Percentiles rank a stretch among this genome's conserved stretches.
Conservation (phyloP, 2,113 vertebrate species). For the Serilophus lunatus region DNA sequence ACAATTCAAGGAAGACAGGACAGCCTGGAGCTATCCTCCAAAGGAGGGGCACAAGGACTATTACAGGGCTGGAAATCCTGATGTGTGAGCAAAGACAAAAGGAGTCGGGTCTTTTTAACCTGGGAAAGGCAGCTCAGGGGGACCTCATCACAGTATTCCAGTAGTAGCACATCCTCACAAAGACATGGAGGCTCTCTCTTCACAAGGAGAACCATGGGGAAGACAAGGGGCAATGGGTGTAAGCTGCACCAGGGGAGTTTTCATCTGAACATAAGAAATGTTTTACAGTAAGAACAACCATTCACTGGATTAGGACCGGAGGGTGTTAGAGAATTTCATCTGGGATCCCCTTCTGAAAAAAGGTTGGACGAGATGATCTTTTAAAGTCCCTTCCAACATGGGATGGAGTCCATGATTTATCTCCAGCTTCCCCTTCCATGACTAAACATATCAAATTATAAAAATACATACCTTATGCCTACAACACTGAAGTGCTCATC, state of each 20-base stretch:
- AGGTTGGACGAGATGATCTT: background rate
- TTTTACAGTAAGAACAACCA: background rate
- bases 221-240: accelerated
- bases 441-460: background rate
- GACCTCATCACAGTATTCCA: background rate
- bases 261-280: background rate
- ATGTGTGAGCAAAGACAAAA: background rate
- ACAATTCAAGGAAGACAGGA: background rate
- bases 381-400: accelerated
- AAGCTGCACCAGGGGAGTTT: background rate
- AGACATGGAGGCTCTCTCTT: background rate
- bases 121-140: background rate
- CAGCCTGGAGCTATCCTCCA: background rate
- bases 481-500: background rate
- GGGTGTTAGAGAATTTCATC: background rate
- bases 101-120: background rate
- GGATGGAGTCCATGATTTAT: background rate
- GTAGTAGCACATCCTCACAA: background rate
- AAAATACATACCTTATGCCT: background rate
- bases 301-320: background rate
- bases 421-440: background rate
- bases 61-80: background rate
- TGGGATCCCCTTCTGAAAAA: background rate
- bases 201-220: background rate
- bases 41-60: background rate